A percentile compares a stretch with the other conserved stretches of the same genome.
These are phyloP conservation scores for Thunnus albacares DNA, from an alignment of 2,797 vertebrate species.

Conservation along the genomic window DNA sequence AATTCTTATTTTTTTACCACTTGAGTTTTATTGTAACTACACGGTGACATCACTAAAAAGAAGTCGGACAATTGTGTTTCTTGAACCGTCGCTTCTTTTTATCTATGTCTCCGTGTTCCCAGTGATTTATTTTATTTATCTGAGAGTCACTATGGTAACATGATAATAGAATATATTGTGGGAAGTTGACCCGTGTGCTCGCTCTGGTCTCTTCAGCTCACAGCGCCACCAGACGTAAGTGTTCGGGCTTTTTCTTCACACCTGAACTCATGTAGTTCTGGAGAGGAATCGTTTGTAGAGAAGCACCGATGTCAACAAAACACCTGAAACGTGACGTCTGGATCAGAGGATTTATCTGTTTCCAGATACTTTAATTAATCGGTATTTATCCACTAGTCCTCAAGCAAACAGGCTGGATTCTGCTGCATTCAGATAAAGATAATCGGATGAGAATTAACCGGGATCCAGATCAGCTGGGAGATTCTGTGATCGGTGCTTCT, in stretches of 20 bases:
- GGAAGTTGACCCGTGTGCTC: constrained; percentile 33
- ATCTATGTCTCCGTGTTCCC: neutral
- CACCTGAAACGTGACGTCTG: neutral
- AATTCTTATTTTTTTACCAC: too few relatives aligned
- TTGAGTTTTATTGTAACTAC: too few relatives aligned
- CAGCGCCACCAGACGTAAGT: constrained; percentile 77
- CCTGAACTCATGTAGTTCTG: constrained; percentile 14
- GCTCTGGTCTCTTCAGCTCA: constrained; percentile 67
- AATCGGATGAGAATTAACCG: neutral
- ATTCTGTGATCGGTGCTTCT: constrained; percentile 41
- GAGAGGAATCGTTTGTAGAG: constrained; percentile 45
- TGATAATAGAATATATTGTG: neutral
- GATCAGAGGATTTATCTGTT: neutral
- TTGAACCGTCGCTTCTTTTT: neutral
- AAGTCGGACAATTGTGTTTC: neutral
- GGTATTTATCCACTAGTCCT: neutral
- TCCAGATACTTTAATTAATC: neutral
- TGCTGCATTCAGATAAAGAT: neutral
- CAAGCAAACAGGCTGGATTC: neutral
- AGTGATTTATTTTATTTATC: neutral
- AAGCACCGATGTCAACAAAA: constrained; percentile 39
- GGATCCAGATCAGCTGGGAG: neutral
- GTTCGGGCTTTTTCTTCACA: constrained; percentile 39
- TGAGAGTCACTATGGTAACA: neutral
- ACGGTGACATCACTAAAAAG: too few relatives aligned